phyloP scores from a whole-genome alignment of 2,888 invertebrate species.

The Pandemis cinnamomeana region DNA sequence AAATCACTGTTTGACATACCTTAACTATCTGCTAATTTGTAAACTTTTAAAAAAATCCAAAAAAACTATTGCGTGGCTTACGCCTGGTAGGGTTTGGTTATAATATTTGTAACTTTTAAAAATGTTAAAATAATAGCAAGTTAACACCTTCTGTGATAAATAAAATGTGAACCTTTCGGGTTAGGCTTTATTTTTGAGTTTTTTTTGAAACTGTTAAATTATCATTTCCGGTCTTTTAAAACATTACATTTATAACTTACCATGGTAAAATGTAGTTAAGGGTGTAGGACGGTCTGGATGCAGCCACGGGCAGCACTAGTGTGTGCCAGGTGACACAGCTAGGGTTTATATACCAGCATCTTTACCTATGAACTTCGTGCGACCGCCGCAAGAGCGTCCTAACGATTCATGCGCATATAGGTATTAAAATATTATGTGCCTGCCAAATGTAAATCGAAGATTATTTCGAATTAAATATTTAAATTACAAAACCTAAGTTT shows the following conservation, averaged over 20 bases:
- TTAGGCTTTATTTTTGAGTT: too few relatives aligned
- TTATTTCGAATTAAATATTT: conserved; percentile 8
- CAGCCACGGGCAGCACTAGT: conserved; percentile 67
- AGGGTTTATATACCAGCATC: conserved; percentile 78
- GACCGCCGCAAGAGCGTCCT: conserved; percentile 73
- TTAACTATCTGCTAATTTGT: too few relatives aligned
- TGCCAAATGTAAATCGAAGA: not conserved
- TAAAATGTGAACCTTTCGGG: too few relatives aligned
- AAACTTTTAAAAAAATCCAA: too few relatives aligned
- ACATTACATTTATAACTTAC: conserved; percentile 56
- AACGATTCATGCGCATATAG: conserved; percentile 59
- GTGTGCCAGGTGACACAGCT: conserved; percentile 78
- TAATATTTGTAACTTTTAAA: too few relatives aligned
- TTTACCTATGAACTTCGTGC: conserved; percentile 83
- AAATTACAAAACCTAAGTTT: conserved; percentile 5
- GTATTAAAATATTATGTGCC: conserved; percentile 1
- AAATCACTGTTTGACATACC: too few relatives aligned
- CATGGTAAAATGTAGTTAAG: conserved; percentile 52
- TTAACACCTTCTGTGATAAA: too few relatives aligned
- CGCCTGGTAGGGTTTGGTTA: too few relatives aligned
- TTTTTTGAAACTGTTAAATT: not conserved
- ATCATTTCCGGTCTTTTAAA: not conserved
- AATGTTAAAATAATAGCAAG: too few relatives aligned
- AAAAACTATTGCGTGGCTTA: too few relatives aligned
- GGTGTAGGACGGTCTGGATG: conserved; percentile 61